These are phyloP conservation scores for Drosophila algonquin DNA, from an alignment of 2,888 invertebrate genomes.

Conservation along the genomic window DNA sequence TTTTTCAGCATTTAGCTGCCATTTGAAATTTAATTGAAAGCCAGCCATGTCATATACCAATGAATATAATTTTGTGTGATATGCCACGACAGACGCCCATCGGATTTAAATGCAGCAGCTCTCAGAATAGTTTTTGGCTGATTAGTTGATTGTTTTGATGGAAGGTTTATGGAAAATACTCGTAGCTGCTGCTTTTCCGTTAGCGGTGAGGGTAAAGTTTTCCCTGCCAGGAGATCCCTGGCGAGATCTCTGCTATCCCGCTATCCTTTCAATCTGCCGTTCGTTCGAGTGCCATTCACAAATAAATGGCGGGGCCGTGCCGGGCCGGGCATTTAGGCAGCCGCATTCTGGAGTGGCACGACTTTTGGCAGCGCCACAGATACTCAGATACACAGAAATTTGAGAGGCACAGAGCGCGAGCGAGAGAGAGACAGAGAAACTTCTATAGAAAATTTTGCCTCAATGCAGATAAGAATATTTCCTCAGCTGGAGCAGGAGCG, in stretches of 20 bases:
- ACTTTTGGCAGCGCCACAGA: slow-evolving; percentile 48
- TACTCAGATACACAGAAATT: slow-evolving; percentile 3
- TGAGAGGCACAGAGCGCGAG: slow-evolving; percentile 31
- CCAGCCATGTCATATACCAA: neutral
- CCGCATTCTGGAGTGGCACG: slow-evolving; percentile 24
- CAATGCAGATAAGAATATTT: slow-evolving; percentile 79
- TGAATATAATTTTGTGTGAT: too few relatives aligned
- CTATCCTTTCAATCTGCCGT: slow-evolving; percentile 20
- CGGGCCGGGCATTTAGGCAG: slow-evolving; percentile 59
- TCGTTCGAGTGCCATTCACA: slow-evolving; percentile 69
- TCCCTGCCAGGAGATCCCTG: slow-evolving; percentile 29
- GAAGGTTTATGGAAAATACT: slow-evolving; percentile 17
- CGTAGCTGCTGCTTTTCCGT: neutral
- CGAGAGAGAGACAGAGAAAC: too few relatives aligned
- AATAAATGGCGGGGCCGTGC: slow-evolving; percentile 67
- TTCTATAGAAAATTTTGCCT: slow-evolving; percentile 50
- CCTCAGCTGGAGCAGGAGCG: slow-evolving; percentile 49
- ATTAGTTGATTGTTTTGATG: slow-evolving; percentile 37
- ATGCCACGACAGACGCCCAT: neutral
- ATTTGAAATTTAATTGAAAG: slow-evolving; percentile 37
- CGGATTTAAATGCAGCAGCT: neutral
- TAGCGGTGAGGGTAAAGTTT: neutral
- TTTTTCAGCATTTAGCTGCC: slow-evolving; percentile 8
- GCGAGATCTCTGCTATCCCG: neutral
- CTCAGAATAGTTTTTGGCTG: slow-evolving; percentile 25